phyloP scores from a whole-genome alignment of 2,113 vertebrate genomes.

The Labrus mixtus region DNA sequence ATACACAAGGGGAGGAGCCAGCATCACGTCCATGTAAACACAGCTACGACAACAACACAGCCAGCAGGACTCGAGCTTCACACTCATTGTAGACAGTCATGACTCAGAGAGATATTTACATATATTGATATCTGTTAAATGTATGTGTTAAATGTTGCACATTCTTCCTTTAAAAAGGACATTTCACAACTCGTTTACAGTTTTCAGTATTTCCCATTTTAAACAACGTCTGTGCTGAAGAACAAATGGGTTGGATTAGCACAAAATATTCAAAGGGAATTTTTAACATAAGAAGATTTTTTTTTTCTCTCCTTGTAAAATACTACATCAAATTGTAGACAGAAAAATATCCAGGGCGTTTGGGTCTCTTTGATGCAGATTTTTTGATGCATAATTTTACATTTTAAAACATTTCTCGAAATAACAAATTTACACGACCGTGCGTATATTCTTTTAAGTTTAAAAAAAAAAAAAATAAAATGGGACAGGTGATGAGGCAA shows the following conservation, averaged over 20 bases:
- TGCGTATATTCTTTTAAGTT: constrained; percentile 10
- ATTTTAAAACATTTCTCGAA: constrained; percentile 10
- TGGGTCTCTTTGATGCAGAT: constrained; percentile 11
- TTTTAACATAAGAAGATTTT: neutral
- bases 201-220: neutral
- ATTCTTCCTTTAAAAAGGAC: neutral
- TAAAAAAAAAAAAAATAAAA: constrained; percentile 35
- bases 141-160: no score
- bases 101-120: no score
- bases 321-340: neutral
- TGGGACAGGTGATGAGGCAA: constrained; percentile 33
- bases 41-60: no score
- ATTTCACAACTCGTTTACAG: neutral
- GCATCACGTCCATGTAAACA: no score
- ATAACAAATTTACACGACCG: constrained; percentile 15
- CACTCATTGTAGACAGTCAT: no score
- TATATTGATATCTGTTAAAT: no score
- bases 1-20: no score
- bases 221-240: no score
- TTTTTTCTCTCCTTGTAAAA: neutral
- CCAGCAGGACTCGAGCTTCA: no score
- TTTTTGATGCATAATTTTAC: neutral
- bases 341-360: neutral
- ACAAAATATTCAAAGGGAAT: constrained; percentile 7
- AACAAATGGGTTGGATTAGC: neutral